Percentiles rank a stretch among this genome's conserved stretches.
Evolutionary conservation across 2,888 invertebrate genomes (phyloP).

Genomic region (Gasteruption jaculator): DNA sequence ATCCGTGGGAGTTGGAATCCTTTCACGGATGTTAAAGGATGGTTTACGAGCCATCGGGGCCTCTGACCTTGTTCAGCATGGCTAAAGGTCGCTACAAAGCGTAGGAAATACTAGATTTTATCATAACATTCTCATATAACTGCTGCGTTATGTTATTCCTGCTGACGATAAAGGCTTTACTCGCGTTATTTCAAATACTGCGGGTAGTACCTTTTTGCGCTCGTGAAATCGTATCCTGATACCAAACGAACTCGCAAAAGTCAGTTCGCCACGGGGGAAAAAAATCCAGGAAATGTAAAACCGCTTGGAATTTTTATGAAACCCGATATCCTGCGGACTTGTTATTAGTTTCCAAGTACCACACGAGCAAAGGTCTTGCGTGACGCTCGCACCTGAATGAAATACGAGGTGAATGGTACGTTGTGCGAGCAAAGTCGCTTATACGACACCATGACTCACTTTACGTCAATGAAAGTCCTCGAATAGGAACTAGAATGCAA

Average conservation of each 20-base stretch:
- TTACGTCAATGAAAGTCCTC: constrained; percentile 33
- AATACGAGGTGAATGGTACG: constrained; percentile 37
- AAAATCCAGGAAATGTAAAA: no score
- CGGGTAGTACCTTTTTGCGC: no score
- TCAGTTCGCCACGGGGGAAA: no score
- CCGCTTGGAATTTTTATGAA: no score
- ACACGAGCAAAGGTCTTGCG: constrained; percentile 23
- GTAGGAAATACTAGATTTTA: constrained; percentile 26
- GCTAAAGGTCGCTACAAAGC: constrained; percentile 34
- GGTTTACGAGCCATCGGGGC: constrained; percentile 34
- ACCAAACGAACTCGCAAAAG: no score
- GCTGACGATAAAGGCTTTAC: no score
- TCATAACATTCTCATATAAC: no score
- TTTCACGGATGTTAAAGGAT: constrained; percentile 40
- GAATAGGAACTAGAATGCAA: no score
- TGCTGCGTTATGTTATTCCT: no score
- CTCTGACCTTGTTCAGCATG: constrained; percentile 38
- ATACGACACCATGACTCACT: constrained; percentile 32
- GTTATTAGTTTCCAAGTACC: constrained; percentile 22
- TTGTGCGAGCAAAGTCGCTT: constrained; percentile 26
- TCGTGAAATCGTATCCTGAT: no score
- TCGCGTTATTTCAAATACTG: no score
- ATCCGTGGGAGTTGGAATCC: constrained; percentile 40
- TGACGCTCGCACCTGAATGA: constrained; percentile 35
- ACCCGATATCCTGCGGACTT: no score